These are phyloP conservation scores for Cylloceria caligata DNA, from an alignment of 2,888 invertebrate species.

Conservation along the genomic window DNA sequence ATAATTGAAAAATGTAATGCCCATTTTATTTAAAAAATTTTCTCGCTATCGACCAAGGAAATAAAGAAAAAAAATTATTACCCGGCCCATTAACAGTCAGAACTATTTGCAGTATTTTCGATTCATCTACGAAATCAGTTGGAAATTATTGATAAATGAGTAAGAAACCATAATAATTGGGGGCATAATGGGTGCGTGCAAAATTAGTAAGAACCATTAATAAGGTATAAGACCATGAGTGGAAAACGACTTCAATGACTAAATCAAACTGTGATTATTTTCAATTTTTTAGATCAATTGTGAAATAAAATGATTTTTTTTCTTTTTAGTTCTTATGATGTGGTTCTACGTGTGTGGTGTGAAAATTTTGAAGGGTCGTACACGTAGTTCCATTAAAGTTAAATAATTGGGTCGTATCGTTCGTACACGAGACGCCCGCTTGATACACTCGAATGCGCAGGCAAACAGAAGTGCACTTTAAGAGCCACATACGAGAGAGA, in stretches of 20 bases:
- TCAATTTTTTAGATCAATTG: not conserved
- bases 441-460: not conserved
- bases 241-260: no score
- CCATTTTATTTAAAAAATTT: not conserved
- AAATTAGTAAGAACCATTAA: no score
- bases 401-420: constrained; percentile 17
- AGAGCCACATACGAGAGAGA: not conserved
- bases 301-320: not conserved
- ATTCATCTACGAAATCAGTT: no score
- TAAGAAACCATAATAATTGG: no score
- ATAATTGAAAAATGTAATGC: not conserved
- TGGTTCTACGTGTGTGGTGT: not conserved
- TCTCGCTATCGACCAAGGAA: not conserved
- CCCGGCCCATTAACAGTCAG: no score
- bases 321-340: no score
- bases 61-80: not conserved
- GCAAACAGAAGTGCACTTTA: not conserved
- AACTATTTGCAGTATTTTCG: no score
- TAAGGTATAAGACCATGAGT: no score
- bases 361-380: not conserved
- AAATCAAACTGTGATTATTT: no score
- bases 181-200: no score
- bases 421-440: not conserved
- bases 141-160: no score
- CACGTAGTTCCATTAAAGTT: not conserved